These are phyloP conservation scores for Siniperca scherzeri DNA, from an alignment of 2,797 vertebrate species.

Conservation along the genomic window DNA sequence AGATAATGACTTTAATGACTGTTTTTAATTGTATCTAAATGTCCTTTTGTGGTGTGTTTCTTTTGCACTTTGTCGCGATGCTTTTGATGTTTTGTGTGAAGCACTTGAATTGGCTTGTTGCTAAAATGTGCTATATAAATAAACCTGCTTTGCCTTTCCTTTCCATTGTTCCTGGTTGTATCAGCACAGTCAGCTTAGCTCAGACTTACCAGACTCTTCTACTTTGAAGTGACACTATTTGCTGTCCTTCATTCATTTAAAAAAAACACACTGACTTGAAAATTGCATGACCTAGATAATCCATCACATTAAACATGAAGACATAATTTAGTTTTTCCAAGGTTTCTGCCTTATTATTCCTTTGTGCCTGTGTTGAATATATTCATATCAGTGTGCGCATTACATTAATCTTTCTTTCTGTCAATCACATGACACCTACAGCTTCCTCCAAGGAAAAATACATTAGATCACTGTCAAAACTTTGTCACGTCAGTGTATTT, in stretches of 20 bases:
- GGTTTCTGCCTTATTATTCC: conserved; percentile 30
- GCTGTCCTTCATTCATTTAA: conserved; percentile 15
- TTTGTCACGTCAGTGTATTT: conserved; percentile 16
- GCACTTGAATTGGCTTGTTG: too few species aligned
- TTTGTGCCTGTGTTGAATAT: conserved; percentile 26
- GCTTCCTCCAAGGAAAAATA: conserved; percentile 30
- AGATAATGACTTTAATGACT: too few species aligned
- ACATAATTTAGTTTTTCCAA: conserved; percentile 31
- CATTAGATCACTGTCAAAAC: conserved; percentile 8
- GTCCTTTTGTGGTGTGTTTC: too few species aligned
- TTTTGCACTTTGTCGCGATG: too few species aligned
- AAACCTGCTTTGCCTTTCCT: neutral
- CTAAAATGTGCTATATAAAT: too few species aligned
- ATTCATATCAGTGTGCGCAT: conserved; percentile 25
- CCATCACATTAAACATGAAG: conserved; percentile 42
- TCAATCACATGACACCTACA: conserved; percentile 42
- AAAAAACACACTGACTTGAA: conserved; percentile 6
- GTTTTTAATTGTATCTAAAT: too few species aligned
- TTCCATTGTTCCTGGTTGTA: conserved; percentile 1
- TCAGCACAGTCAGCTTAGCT: conserved; percentile 13
- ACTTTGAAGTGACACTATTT: neutral
- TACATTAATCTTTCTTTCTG: conserved; percentile 32
- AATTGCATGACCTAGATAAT: conserved; percentile 26
- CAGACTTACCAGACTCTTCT: neutral
- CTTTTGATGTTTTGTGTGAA: too few species aligned